Evolutionary conservation across 2,113 vertebrate genomes (phyloP).

Genomic region (Hydrochoerus hydrochaeris): DNA sequence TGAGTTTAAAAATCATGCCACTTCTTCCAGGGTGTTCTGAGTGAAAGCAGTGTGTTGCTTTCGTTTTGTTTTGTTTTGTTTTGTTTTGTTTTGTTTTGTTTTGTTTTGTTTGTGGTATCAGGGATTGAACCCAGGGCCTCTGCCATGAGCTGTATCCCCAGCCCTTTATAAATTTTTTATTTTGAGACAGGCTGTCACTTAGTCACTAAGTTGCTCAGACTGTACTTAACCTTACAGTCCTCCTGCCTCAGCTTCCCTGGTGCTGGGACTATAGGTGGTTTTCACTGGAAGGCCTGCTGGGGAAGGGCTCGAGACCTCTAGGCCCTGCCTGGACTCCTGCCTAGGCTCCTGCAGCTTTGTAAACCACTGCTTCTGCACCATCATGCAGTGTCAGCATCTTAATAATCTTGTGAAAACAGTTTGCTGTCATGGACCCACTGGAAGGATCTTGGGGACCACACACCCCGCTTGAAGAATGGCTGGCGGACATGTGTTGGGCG

Average conservation of each 20-base stretch:
- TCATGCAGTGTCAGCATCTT: not conserved
- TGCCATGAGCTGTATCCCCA: not conserved
- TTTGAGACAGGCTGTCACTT: not conserved
- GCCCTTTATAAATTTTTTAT: not conserved
- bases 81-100: not conserved
- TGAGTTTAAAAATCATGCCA: not conserved
- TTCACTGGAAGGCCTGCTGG: not conserved
- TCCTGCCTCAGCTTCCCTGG: not conserved
- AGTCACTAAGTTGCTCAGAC: not conserved
- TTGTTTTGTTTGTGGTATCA: not conserved
- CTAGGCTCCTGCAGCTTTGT: no score
- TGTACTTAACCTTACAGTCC: not conserved
- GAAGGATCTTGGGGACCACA: not conserved
- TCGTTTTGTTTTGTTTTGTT: not conserved
- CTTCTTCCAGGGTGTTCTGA: not conserved
- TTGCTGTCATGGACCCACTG: not conserved
- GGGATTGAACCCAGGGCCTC: not conserved
- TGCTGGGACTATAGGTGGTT: not conserved
- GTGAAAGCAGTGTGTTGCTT: not conserved
- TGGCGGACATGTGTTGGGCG: not conserved
- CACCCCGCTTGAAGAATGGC: not conserved
- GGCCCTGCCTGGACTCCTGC: not conserved
- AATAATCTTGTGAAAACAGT: not conserved
- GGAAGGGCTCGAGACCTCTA: not conserved
- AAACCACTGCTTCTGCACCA: not conserved